Percentiles rank a stretch among this genome's conserved stretches.
These are phyloP conservation scores for Caenorhabditis drosophilae DNA, from an alignment of 2,888 invertebrate genomes.

Conservation along the genomic window DNA sequence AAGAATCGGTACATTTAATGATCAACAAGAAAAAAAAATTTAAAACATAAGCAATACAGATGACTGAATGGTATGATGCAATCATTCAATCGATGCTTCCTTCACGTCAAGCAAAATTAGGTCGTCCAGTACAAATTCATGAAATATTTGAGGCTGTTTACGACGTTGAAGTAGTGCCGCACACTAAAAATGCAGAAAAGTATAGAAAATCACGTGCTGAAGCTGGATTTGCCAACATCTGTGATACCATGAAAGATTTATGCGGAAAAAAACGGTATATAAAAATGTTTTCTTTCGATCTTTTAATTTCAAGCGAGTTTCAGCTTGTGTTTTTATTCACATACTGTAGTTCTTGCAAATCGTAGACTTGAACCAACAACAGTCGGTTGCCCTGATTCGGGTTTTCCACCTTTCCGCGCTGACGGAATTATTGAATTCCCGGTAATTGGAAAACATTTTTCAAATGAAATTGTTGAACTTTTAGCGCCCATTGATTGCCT, in stretches of 20 bases:
- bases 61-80: conserved; percentile 45
- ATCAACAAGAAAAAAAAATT: no score
- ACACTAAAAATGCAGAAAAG: conserved; percentile 30
- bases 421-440: conserved; percentile 50
- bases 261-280: conserved; percentile 24
- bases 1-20: conserved; percentile 6
- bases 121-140: conserved; percentile 45
- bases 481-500: conserved; percentile 50
- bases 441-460: conserved; percentile 14
- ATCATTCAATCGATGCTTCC: conserved; percentile 43
- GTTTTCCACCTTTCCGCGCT: conserved; percentile 56
- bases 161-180: conserved; percentile 47
- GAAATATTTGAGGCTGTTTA: conserved; percentile 60
- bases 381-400: conserved; percentile 36
- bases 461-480: conserved; percentile 7
- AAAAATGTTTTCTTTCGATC: background rate
- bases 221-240: conserved; percentile 21
- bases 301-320: background rate
- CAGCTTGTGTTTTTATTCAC: conserved; percentile 61
- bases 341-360: conserved; percentile 54
- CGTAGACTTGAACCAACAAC: conserved; percentile 52
- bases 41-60: conserved; percentile 14
- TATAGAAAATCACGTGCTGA: conserved; percentile 21
- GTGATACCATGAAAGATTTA: conserved; percentile 10
- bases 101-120: conserved; percentile 49